Evolutionary conservation across 92 coral and sea anemone genomes (phyloP).

Genomic region (Plumapathes pennacea): DNA sequence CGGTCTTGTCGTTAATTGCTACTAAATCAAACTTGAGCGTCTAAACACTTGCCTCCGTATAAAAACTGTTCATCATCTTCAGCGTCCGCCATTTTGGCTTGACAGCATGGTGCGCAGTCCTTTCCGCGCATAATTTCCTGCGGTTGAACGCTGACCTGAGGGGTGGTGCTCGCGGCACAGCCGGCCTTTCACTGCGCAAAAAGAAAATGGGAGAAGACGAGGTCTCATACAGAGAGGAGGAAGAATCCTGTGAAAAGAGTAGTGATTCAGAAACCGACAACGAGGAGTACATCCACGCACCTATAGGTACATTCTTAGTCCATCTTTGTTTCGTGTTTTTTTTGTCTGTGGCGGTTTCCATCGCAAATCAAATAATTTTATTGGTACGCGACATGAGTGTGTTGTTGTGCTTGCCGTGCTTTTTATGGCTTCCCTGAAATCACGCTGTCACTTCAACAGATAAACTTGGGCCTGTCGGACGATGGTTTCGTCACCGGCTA

Average conservation of each 20-base stretch:
- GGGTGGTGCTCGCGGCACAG: no score
- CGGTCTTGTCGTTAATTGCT: no score
- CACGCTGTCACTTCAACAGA: slow-evolving; percentile 43
- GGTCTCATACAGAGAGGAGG: slow-evolving; percentile 50
- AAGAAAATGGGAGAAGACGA: slow-evolving; percentile 58
- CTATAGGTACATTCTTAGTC: slow-evolving; percentile 70
- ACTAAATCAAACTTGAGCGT: no score
- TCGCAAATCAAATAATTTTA: no score
- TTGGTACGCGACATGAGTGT: no score
- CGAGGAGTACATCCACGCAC: slow-evolving; percentile 85
- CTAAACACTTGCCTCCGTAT: slow-evolving; percentile 58
- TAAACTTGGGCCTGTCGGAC: slow-evolving; percentile 90
- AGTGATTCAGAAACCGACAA: slow-evolving; percentile 70
- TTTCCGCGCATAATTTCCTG: background rate
- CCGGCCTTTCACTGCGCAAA: no score
- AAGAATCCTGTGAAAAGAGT: slow-evolving; percentile 71
- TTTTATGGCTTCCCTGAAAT: no score
- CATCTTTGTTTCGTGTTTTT: background rate
- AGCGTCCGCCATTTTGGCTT: slow-evolving; percentile 96
- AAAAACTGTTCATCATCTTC: slow-evolving; percentile 94
- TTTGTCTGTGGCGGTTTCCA: background rate
- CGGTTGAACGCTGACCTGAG: background rate
- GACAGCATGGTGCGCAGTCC: slow-evolving; percentile 35
- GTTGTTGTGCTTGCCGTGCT: no score
- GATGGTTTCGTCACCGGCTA: slow-evolving; percentile 98